Evolutionary conservation across 2,888 invertebrate species (phyloP).

Genomic region (Osmoderma eremita): DNA sequence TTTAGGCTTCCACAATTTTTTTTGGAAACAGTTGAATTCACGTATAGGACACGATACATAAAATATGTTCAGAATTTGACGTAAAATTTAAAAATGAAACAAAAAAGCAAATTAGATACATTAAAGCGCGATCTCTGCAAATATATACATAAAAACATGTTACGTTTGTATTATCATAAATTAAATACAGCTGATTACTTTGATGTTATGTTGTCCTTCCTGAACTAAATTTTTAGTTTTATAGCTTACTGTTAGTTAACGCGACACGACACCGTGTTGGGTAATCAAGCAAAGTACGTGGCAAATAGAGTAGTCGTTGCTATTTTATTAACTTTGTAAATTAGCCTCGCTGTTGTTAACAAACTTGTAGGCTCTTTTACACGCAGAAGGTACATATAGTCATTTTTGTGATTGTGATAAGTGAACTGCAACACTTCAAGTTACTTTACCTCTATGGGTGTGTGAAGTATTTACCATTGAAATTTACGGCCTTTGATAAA

Average conservation of each 20-base stretch:
- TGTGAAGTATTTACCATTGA: too few species aligned
- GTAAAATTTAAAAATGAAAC: too few species aligned
- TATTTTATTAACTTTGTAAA: conserved; percentile 19
- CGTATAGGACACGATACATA: too few species aligned
- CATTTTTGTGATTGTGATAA: too few species aligned
- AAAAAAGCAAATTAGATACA: too few species aligned
- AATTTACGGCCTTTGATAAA: too few species aligned
- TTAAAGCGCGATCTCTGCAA: background rate
- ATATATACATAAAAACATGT: background rate
- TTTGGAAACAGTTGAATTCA: too few species aligned
- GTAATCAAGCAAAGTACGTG: conserved; percentile 22
- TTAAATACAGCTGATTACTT: background rate
- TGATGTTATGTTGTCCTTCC: background rate
- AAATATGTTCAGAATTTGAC: too few species aligned
- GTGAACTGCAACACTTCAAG: too few species aligned
- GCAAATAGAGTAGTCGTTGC: conserved; percentile 7
- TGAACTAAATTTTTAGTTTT: conserved; percentile 13
- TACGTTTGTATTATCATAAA: background rate
- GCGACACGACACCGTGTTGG: background rate
- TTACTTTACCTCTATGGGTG: too few species aligned
- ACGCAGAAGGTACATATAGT: too few species aligned
- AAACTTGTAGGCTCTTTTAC: background rate
- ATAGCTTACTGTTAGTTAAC: conserved; percentile 4
- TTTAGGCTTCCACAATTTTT: too few species aligned
- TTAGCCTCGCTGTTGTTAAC: background rate